phyloP scores from a whole-genome alignment of 2,888 invertebrate genomes.

The Gasteruption jaculator region DNA sequence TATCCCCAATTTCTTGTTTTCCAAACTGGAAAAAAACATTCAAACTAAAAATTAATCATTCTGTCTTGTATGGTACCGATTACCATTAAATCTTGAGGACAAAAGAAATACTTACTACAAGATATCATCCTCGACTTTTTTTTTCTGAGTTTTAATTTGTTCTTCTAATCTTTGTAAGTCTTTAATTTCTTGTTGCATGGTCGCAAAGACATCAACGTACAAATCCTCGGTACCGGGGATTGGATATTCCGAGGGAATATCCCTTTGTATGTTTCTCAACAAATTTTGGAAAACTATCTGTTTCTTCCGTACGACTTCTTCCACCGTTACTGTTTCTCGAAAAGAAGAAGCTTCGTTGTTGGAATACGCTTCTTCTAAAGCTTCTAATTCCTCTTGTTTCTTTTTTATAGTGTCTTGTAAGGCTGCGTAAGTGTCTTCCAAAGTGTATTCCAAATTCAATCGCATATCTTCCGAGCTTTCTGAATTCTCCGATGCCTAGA shows the following conservation, averaged over 20 bases:
- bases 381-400: conserved; percentile 26
- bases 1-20: conserved; percentile 30
- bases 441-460: conserved; percentile 32
- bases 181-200: conserved; percentile 27
- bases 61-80: neutral
- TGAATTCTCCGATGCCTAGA: too few relatives aligned
- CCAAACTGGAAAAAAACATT: conserved; percentile 29
- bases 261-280: conserved; percentile 19
- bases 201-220: conserved; percentile 24
- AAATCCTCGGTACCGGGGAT: conserved; percentile 32
- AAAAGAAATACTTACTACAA: conserved; percentile 28
- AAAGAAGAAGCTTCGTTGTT: conserved; percentile 27
- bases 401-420: conserved; percentile 28
- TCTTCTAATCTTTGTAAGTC: conserved; percentile 19
- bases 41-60: neutral
- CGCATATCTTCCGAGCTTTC: too few relatives aligned
- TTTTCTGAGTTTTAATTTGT: conserved; percentile 19
- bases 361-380: conserved; percentile 20
- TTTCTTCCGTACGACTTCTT: conserved; percentile 28
- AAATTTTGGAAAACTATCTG: conserved; percentile 24
- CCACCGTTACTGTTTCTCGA: conserved; percentile 8
- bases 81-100: neutral
- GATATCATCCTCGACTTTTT: conserved; percentile 28
- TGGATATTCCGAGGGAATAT: conserved; percentile 30
- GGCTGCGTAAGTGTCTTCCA: conserved; percentile 34